Evolutionary conservation across 2,888 invertebrate species (phyloP), one percentile per base, ranked within the genome.

Genomic region (Oscheius sp.): DNA sequence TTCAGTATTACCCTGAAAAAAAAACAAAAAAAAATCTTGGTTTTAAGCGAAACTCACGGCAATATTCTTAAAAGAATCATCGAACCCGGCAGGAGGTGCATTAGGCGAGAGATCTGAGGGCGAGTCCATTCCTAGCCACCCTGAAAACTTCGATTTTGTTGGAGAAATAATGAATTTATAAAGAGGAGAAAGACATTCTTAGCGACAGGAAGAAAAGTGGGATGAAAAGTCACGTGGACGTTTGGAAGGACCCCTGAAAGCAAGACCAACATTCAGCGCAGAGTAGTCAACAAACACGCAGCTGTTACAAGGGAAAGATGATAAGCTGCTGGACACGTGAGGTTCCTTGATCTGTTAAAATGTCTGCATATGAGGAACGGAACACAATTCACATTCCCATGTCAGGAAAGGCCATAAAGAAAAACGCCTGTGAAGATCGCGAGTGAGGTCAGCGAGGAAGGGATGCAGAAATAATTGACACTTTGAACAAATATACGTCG

Each of bases 101-200:
- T 82, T 80, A 43, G 82, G 82, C 41, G 82, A 82, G 61, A 82
- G 76, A 76, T 82, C 81, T 41, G 80, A 75, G 68, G 81, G 82
- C 46, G 82, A 82, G 56, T 82, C 82, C 82, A 82, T 82, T n/a
- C 29, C 49, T n/a, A n/a, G 46, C 12, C 63, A 21, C 63, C 23
- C 63, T 63, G 5, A 45, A 63, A 66, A 1, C 27, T 18, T 18
- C 49, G 27, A 64, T 64, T 16, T 29, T 29, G 29, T 12, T 43
- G 64, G 16, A 29, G n/a, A 66, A 27, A 66, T 21, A 52, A 52
- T 25, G 43, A 63, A 29, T 9, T 9, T 27, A 2, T 12, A 2
- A 21, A 25, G 21, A 43, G 35, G n/a, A 9, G 35, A 9, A 35
- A 35, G 35, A 35, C 3, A 35, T 35, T 35, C n/a, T 35, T 35